Evolutionary conservation across 2,797 vertebrate species (phyloP).

Genomic region (Pogonophryne albipinna): DNA sequence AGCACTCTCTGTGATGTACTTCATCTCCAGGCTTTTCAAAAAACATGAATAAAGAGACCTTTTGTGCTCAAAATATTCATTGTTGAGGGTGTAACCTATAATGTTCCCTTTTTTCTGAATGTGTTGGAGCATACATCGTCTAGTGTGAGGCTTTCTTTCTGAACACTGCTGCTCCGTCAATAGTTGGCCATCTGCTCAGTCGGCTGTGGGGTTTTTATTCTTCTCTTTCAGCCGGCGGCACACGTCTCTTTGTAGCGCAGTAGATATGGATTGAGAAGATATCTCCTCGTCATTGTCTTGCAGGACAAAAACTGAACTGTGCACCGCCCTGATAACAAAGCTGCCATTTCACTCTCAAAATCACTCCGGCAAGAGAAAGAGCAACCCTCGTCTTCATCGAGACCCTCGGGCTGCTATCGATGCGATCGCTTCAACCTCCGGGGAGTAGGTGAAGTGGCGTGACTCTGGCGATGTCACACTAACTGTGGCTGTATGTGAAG

Average conservation of each 20-base stretch:
- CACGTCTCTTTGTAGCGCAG: constrained; percentile 48
- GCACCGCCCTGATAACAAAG: constrained; percentile 62
- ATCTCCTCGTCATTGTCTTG: constrained; percentile 60
- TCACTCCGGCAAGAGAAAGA: constrained; percentile 46
- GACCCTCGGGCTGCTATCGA: constrained; percentile 46
- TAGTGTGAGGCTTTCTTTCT: not conserved
- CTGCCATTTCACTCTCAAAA: constrained; percentile 61
- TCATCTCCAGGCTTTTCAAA: not conserved
- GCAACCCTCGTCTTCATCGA: constrained; percentile 21
- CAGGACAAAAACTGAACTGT: constrained; percentile 64
- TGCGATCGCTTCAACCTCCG: constrained; percentile 37
- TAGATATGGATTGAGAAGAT: constrained; percentile 67
- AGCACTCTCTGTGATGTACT: not conserved
- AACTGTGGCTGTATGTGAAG: constrained; percentile 35
- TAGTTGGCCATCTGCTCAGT: constrained; percentile 38
- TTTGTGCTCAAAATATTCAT: not conserved
- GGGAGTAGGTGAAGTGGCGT: constrained; percentile 21
- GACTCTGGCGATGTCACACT: constrained; percentile 25
- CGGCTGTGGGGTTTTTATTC: constrained; percentile 20
- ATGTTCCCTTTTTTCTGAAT: not conserved
- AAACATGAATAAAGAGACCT: not conserved
- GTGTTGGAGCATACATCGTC: not conserved
- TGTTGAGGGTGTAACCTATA: not conserved
- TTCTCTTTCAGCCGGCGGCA: constrained; percentile 37
- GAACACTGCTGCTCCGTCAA: constrained; percentile 24